phyloP scores from a whole-genome alignment of 1,140 invertebrate genomes.

The Stegodyphus mimosarum region DNA sequence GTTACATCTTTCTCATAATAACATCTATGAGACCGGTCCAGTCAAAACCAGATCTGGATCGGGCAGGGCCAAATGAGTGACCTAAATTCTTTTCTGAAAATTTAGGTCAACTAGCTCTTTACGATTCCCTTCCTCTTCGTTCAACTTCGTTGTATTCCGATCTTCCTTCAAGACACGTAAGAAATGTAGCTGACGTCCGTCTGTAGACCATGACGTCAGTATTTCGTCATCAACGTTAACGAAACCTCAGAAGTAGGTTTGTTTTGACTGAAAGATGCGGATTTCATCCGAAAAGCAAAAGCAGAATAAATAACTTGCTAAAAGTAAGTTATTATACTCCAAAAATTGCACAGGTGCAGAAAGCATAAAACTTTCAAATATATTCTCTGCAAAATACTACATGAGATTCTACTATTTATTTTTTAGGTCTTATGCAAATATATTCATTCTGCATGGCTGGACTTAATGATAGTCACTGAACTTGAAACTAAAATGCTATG shows the following conservation, averaged over 20 bases:
- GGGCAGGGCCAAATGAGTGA: slow-evolving; percentile 41
- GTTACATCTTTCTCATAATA: slow-evolving; percentile 22
- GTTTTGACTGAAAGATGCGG: too few species aligned
- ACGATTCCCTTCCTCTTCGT: slow-evolving; percentile 10
- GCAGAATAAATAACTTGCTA: too few species aligned
- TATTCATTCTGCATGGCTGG: too few species aligned
- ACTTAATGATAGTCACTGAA: background rate
- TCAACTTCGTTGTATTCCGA: background rate
- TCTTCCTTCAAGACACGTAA: slow-evolving; percentile 24
- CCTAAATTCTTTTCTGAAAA: slow-evolving; percentile 36
- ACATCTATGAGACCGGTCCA: slow-evolving; percentile 27
- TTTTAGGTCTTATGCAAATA: too few species aligned
- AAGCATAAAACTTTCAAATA: too few species aligned
- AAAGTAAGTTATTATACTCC: too few species aligned
- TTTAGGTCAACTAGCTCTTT: slow-evolving; percentile 17
- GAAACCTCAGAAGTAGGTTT: too few species aligned
- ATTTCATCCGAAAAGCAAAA: too few species aligned
- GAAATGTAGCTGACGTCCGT: slow-evolving; percentile 8
- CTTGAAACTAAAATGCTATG: too few species aligned
- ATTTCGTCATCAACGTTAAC: background rate
- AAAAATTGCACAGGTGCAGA: too few species aligned
- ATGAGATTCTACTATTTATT: too few species aligned
- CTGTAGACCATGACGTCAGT: slow-evolving; percentile 4
- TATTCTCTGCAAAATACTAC: too few species aligned
- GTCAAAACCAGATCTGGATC: slow-evolving; percentile 26